A percentile compares a stretch with the other conserved stretches of the same genome.
Conservation (phyloP, 2,797 vertebrate genomes). For the Galago senegalensis region DNA sequence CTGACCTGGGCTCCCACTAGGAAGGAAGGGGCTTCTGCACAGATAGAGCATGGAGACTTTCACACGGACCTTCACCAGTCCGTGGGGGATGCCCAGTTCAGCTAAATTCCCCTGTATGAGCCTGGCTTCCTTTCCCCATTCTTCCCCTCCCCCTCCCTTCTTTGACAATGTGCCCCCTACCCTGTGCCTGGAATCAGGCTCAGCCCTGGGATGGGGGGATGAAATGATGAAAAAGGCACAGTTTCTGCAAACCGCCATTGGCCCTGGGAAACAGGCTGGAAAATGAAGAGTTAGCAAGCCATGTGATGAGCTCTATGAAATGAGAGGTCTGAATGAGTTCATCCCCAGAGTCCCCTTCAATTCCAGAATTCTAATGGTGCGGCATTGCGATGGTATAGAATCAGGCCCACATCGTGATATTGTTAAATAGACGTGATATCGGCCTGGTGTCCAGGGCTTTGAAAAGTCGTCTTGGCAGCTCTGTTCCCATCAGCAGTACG, state of each 20-base stretch:
- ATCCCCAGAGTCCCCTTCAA: not conserved
- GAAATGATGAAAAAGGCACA: not conserved
- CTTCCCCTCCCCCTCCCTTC: not conserved
- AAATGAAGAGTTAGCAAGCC: not conserved
- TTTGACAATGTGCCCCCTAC: not conserved
- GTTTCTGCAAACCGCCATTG: not conserved
- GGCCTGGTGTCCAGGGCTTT: not conserved
- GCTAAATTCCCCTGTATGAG: not conserved
- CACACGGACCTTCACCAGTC: not conserved
- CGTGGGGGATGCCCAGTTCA: not conserved
- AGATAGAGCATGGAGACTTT: not conserved
- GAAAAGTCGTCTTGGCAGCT: not conserved
- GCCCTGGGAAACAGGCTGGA: not conserved
- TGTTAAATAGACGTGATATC: not conserved
- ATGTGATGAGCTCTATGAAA: not conserved
- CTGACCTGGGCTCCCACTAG: not conserved
- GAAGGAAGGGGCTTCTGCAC: not conserved
- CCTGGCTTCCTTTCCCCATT: not conserved
- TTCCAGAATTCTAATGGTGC: not conserved
- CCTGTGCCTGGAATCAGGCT: not conserved
- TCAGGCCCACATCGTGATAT: not conserved
- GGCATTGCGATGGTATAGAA: not conserved
- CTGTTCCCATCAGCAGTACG: not conserved
- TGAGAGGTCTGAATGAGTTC: not conserved
- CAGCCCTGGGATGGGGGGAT: not conserved